Evolutionary conservation across 2,888 invertebrate genomes (phyloP), one percentile per base, ranked within the genome.

Genomic region (Galerucella pusilla): DNA sequence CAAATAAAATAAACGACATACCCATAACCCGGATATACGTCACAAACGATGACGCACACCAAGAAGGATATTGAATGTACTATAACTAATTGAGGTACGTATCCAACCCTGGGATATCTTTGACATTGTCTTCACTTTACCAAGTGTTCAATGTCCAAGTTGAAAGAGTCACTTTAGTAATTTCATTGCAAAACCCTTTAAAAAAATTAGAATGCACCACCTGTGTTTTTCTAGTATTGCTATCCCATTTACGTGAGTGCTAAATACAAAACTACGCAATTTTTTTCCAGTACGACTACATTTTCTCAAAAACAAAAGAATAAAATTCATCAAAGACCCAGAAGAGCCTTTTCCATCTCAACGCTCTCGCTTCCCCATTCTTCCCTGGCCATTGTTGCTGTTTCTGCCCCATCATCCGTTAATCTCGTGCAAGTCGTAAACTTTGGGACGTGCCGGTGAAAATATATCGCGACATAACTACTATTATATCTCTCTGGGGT

Each of bases 381-480:
- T 9, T 42, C 45, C 64, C n/a, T 20, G 9, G 9, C 10, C 64
- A 42, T 35, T 64, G 52, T 28, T 28, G 66, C 66, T 67, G 35
- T 68, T 68, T 68, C 28, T 54, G 16, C 11, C 35, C 57, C n/a
- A 16, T 35, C 54, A 57, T 54, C 67, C 67, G 54, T 35, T 68
- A 35, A 68, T 68, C 57, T 68, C 57, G 25, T 54, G 57, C 67
- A 67, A 52, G 54, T 35, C 35, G 54, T 35, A 68, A 54, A 68
- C 35, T 68, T 16, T 14, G 35, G 54, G 35, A 68, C 67, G 67
- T 68, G 67, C 35, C 16, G 42, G 28, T 16, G 57, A 68, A 68
- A 68, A 68, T 68, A 68, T 54, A 68, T 54, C 54, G 67, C 67
- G 28, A 42, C 67, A 54, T 67, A 67, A 67, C 54, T 49, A 20